Percentiles rank a stretch among this genome's conserved stretches.
phyloP scores from a whole-genome alignment of 2,113 vertebrate species.

The Irena cyanogastra region DNA sequence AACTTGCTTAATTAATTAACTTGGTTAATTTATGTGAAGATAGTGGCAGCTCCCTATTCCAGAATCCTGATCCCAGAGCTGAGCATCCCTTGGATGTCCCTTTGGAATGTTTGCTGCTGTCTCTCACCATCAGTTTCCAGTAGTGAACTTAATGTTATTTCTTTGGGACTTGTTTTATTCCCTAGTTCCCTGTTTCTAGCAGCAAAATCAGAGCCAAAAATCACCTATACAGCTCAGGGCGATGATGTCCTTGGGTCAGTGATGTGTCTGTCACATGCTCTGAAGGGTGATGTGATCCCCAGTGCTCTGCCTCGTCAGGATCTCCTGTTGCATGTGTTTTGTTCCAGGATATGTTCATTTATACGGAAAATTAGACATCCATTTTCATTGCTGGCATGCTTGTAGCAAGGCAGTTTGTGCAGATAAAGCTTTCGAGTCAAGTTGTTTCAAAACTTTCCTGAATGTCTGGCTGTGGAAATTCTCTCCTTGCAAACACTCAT shows the following conservation, averaged over 20 bases:
- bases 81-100: not conserved
- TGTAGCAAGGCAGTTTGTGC: not conserved
- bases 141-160: accelerated
- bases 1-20: not conserved
- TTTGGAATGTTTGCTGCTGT: not conserved
- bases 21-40: not conserved
- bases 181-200: not conserved
- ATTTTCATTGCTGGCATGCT: not conserved
- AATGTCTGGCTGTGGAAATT: not conserved
- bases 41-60: not conserved
- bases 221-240: not conserved
- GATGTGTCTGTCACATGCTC: not conserved
- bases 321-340: not conserved
- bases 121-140: not conserved
- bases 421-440: not conserved
- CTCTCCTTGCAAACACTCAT: not conserved
- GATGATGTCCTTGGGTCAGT: accelerated
- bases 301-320: not conserved
- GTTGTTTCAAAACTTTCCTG: not conserved
- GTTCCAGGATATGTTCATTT: not conserved
- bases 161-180: not conserved
- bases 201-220: not conserved
- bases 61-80: not conserved
- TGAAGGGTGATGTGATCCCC: not conserved
- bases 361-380: accelerated